Evolutionary conservation across 2,888 invertebrate genomes (phyloP), one percentile per base, ranked within the genome.

Genomic region (Eupithecia subumbrata): DNA sequence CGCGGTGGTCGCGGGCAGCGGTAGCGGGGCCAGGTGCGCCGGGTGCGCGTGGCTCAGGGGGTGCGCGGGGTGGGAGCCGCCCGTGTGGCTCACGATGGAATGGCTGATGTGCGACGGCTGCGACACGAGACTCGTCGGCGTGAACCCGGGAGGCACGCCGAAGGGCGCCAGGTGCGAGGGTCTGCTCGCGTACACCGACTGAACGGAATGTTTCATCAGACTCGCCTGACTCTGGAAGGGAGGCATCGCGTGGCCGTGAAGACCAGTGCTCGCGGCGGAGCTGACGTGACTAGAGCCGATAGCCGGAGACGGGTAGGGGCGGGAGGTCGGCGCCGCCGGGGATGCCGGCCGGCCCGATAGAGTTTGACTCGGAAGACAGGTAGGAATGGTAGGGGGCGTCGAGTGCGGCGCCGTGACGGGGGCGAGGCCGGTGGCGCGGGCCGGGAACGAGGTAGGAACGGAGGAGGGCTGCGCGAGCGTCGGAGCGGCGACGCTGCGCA

Each of bases 201-300:
- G 92, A 87, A 91, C 92, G 92, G 94, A 93, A 94, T 94, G 94
- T 93, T 94, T 94, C 84, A 90, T 94, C 88, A 92, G 88, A 89
- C 91, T 92, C 89, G 92, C 87, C 82, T 93, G 94, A 88, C 89
- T 93, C 86, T 92, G 94, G 86, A 90, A 94, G 78, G 94, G 87
- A 84, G 76, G 72, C 72, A 92, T 90, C 83, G 92, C 85, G 85
- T 92, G 94, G 84, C 88, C 87, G 87, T 92, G 93, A 89, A 92
- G 89, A 90, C 91, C 90, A 88, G 94, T 90, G 90, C 90, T 91
- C 86, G 91, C 84, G 90, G 89, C 93, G 82, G 94, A 92, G 92
- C 91, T 94, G 88, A 91, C 90, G 90, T 94, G 94, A 94, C 94
- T 94, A 94, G 94, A 94, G 88, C 93, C 93, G 89, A 94, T 92